phyloP scores from a whole-genome alignment of 1,140 invertebrate genomes.

The Anastrepha obliqua region DNA sequence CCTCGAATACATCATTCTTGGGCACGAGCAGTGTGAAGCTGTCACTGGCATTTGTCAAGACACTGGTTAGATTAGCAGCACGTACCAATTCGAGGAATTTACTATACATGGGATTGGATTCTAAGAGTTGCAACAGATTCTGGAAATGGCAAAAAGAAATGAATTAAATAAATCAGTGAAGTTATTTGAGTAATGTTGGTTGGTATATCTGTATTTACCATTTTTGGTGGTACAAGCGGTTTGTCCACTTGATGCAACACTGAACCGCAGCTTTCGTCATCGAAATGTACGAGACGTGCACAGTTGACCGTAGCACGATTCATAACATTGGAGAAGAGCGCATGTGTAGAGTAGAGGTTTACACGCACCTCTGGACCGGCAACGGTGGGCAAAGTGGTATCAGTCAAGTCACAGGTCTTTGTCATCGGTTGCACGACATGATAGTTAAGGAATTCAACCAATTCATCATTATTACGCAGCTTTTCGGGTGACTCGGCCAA shows the following conservation, averaged over 20 bases:
- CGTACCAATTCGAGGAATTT: constrained; percentile 70
- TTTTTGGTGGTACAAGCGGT: constrained; percentile 76
- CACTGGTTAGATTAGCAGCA: constrained; percentile 68
- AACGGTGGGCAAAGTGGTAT: constrained; percentile 75
- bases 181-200: neutral
- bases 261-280: constrained; percentile 79
- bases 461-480: constrained; percentile 72
- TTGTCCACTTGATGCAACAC: constrained; percentile 79
- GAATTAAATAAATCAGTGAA: constrained; percentile 5
- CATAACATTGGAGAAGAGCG: constrained; percentile 76
- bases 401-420: constrained; percentile 76
- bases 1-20: constrained; percentile 80
- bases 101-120: constrained; percentile 71
- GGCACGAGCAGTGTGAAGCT: constrained; percentile 79
- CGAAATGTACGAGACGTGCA: constrained; percentile 77
- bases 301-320: constrained; percentile 80
- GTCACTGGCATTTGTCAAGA: constrained; percentile 65
- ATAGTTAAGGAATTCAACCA: constrained; percentile 77
- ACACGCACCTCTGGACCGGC: constrained; percentile 76
- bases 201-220: constrained; percentile 61
- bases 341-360: constrained; percentile 78
- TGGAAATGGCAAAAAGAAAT: constrained; percentile 53
- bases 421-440: constrained; percentile 77
- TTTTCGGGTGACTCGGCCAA: constrained; percentile 73
- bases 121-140: constrained; percentile 68